Evolutionary conservation across 2,113 vertebrate species (phyloP).

Genomic region (Stegastes partitus): DNA sequence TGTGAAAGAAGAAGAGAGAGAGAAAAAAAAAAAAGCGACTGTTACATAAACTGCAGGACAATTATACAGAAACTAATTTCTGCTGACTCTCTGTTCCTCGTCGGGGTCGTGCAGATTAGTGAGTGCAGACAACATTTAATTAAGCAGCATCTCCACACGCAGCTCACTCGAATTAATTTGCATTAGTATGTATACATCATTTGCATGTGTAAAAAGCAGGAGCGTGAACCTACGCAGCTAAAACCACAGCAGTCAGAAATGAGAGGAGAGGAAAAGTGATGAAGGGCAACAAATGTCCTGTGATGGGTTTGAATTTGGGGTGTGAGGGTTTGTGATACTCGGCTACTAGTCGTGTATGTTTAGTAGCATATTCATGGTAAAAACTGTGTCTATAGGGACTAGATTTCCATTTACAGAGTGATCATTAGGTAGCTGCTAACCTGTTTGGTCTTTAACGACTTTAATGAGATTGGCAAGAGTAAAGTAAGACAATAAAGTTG

Average conservation of each 20-base stretch:
- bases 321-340: not conserved
- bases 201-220: not conserved
- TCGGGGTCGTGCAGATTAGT: conserved; percentile 10
- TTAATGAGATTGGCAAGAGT: no score
- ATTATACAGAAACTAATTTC: conserved; percentile 14
- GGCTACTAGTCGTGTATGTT: not conserved
- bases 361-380: not conserved
- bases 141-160: not conserved
- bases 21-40: not conserved
- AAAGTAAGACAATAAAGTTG: no score
- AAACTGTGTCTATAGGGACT: no score
- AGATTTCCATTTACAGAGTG: no score
- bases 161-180: conserved; percentile 1
- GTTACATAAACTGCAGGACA: conserved; percentile 17
- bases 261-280: no score
- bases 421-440: no score
- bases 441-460: no score
- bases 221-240: not conserved
- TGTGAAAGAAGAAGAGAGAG: not conserved
- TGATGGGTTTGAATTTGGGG: not conserved
- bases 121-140: conserved; percentile 30
- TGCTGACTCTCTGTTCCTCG: conserved; percentile 16
- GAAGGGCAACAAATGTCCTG: no score
- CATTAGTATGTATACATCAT: conserved; percentile 12
- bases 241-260: not conserved